phyloP scores from a whole-genome alignment of 2,113 vertebrate species.

The Empidonax traillii region DNA sequence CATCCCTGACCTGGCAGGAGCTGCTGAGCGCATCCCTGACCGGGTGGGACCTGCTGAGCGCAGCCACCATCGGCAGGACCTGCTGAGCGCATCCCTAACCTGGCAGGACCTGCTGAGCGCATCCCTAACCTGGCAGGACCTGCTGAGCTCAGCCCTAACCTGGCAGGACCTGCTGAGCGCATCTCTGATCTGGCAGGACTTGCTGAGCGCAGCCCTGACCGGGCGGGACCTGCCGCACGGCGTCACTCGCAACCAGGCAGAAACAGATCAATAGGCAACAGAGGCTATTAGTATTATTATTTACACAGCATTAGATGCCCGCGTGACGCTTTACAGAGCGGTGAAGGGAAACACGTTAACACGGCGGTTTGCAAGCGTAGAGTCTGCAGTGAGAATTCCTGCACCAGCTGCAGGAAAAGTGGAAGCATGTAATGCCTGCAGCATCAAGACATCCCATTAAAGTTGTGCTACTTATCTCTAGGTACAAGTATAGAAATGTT shows the following conservation, averaged over 20 bases:
- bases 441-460: fast-evolving
- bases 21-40: no score
- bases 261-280: fast-evolving
- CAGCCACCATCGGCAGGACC: no score
- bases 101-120: no score
- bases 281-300: not conserved
- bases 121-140: no score
- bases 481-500: no score
- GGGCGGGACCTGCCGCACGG: fast-evolving
- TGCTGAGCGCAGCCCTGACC: not conserved
- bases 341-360: not conserved
- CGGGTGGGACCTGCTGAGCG: no score
- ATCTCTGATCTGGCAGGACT: no score
- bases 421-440: fast-evolving
- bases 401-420: no score
- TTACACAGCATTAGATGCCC: fast-evolving
- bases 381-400: not conserved
- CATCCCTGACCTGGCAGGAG: no score
- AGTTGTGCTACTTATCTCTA: fast-evolving
- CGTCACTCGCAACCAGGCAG: fast-evolving
- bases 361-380: fast-evolving
- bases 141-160: no score
- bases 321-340: not conserved
- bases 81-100: no score
- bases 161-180: not conserved